These are phyloP conservation scores for Lasaia peninsularis DNA, from an alignment of 1,140 invertebrate species.

Conservation along the genomic window DNA sequence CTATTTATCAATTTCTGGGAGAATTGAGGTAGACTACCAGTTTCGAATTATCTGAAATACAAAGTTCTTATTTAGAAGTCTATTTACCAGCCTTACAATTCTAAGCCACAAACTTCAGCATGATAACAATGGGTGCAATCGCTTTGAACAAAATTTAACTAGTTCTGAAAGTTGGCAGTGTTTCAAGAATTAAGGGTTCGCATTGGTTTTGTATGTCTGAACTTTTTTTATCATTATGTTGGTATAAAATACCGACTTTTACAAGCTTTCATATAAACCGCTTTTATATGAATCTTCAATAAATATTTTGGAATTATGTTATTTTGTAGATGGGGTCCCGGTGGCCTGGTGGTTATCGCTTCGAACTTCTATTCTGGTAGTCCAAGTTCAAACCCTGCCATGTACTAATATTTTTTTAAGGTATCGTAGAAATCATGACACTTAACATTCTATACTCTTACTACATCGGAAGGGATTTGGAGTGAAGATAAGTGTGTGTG, in stretches of 20 bases:
- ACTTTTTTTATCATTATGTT: slow-evolving; percentile 14
- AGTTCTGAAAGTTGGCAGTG: slow-evolving; percentile 29
- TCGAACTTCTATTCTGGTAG: too few relatives aligned
- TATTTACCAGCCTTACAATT: slow-evolving; percentile 15
- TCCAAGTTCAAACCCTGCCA: too few relatives aligned
- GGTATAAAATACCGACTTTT: not conserved
- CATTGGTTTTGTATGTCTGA: slow-evolving; percentile 17
- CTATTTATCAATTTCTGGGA: too few relatives aligned
- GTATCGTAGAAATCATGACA: too few relatives aligned
- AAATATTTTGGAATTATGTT: too few relatives aligned
- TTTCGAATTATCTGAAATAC: not conserved
- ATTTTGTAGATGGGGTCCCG: too few relatives aligned
- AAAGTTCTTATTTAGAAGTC: slow-evolving; percentile 8
- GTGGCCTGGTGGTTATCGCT: too few relatives aligned
- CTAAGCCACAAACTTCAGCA: slow-evolving; percentile 22
- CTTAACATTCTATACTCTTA: too few relatives aligned
- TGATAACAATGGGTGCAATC: slow-evolving; percentile 28
- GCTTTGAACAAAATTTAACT: slow-evolving; percentile 32
- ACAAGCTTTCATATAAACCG: not conserved
- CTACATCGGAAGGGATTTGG: too few relatives aligned
- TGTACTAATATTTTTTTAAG: too few relatives aligned
- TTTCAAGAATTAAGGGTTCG: slow-evolving; percentile 30
- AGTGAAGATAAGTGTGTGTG: too few relatives aligned
- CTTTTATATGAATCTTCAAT: not conserved
- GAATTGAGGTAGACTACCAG: too few relatives aligned